A percentile compares a stretch with the other conserved stretches of the same genome.
phyloP scores from a whole-genome alignment of 2,888 invertebrate genomes.

The Nymphalis c-album region DNA sequence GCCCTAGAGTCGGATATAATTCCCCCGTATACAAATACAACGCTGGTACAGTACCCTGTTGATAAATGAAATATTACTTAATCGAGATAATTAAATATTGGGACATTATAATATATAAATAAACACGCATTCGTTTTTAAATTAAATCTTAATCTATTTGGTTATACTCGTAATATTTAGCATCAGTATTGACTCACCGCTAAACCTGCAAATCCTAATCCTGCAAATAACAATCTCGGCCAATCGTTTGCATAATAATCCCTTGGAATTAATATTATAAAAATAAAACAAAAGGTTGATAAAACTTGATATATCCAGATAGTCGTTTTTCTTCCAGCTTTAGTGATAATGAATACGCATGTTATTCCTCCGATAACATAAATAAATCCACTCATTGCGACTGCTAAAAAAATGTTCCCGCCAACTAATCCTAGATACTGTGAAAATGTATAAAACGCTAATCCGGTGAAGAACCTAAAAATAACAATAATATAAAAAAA shows the following conservation, averaged over 20 bases:
- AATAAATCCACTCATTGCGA: slow-evolving; percentile 78
- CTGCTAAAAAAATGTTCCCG: slow-evolving; percentile 77
- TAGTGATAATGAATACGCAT: slow-evolving; percentile 74
- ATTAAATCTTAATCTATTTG: too few species aligned
- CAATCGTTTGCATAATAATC: slow-evolving; percentile 71
- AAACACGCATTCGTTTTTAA: not conserved
- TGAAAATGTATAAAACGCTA: slow-evolving; percentile 82
- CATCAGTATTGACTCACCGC: slow-evolving; percentile 71
- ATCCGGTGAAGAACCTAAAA: slow-evolving; percentile 80
- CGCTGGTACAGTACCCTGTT: slow-evolving; percentile 78
- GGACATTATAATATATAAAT: not conserved
- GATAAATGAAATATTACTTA: not conserved
- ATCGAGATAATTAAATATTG: not conserved
- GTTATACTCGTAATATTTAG: not conserved
- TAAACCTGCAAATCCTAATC: slow-evolving; percentile 84
- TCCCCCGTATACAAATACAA: slow-evolving; percentile 89
- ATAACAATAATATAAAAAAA: not conserved
- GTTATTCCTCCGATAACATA: slow-evolving; percentile 78
- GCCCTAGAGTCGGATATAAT: slow-evolving; percentile 88
- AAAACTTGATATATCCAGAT: slow-evolving; percentile 72
- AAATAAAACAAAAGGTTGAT: slow-evolving; percentile 74
- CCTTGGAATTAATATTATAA: slow-evolving; percentile 74
- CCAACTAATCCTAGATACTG: slow-evolving; percentile 82
- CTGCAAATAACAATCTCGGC: slow-evolving; percentile 81
- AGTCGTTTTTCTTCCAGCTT: slow-evolving; percentile 75